These are phyloP conservation scores for Gnathonemus echidnorhynchus DNA, from an alignment of 2,113 vertebrate species.

Conservation along the genomic window DNA sequence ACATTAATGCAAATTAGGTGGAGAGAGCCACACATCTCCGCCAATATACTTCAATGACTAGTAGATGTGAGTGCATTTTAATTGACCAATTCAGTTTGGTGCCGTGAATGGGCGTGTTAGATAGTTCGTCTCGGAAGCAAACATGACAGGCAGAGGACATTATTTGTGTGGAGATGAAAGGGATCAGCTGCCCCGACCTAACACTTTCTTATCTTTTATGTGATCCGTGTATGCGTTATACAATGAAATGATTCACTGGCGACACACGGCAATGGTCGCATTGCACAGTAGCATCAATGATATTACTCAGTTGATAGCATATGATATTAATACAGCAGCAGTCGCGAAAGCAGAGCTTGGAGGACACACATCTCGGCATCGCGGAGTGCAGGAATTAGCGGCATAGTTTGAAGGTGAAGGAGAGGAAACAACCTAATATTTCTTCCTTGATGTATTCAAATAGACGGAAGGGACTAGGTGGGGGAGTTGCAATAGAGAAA, in stretches of 20 bases:
- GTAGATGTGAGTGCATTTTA: slow-evolving; percentile 1
- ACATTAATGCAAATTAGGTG: slow-evolving; percentile 8
- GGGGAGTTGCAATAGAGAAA: slow-evolving; percentile 19
- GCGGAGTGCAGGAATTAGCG: slow-evolving; percentile 33
- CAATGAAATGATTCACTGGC: neutral
- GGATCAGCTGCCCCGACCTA: neutral
- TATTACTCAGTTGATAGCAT: slow-evolving; percentile 20
- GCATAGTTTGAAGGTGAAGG: slow-evolving; percentile 2
- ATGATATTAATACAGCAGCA: slow-evolving; percentile 27
- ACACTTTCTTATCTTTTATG: neutral
- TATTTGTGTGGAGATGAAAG: slow-evolving; percentile 10
- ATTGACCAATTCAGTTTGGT: slow-evolving; percentile 5
- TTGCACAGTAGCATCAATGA: slow-evolving; percentile 1
- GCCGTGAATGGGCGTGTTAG: neutral
- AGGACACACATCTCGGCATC: slow-evolving; percentile 16
- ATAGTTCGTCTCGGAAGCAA: neutral
- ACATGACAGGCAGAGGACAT: neutral
- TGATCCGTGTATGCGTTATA: neutral
- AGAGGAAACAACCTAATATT: slow-evolving; percentile 14
- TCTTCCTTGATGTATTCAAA: slow-evolving; percentile 40
- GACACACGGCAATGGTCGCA: neutral
- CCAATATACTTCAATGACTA: neutral
- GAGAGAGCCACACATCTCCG: neutral
- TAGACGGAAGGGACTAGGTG: slow-evolving; percentile 20
- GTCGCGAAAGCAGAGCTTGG: slow-evolving; percentile 32